These are phyloP conservation scores for Tonatia bakeri DNA, from an alignment of 2,113 vertebrate genomes.

Conservation along the genomic window DNA sequence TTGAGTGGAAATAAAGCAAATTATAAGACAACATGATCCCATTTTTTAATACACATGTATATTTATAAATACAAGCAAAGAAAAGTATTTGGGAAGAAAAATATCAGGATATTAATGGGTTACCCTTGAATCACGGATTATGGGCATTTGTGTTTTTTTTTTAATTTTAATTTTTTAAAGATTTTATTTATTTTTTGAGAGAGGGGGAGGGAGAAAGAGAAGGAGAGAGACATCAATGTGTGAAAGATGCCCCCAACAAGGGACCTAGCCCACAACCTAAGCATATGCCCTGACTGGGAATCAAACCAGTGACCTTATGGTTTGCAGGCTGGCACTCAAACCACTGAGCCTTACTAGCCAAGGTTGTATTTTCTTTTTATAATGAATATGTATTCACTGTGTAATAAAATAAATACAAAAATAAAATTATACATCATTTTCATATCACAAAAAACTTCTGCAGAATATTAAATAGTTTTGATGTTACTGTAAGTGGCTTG, in stretches of 20 bases:
- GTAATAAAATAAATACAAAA: background rate
- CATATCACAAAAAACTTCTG: background rate
- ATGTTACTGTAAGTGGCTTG: background rate
- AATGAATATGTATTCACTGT: background rate
- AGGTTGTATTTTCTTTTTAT: background rate
- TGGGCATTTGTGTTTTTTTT: background rate
- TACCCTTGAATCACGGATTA: background rate
- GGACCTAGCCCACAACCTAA: too few relatives aligned
- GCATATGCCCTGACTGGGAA: too few relatives aligned
- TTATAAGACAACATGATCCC: background rate
- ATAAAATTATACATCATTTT: background rate
- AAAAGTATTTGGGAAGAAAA: background rate
- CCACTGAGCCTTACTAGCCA: too few relatives aligned
- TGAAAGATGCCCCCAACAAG: too few relatives aligned
- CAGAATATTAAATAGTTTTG: background rate
- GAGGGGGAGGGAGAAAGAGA: too few relatives aligned
- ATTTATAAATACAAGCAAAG: background rate
- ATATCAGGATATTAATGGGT: background rate
- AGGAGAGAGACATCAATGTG: too few relatives aligned
- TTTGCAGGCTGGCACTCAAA: too few relatives aligned
- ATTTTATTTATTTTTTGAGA: too few relatives aligned
- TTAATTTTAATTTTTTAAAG: background rate
- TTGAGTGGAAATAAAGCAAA: conserved; percentile 23
- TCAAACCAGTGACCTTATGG: too few relatives aligned
- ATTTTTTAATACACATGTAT: background rate